A percentile compares a stretch with the other conserved stretches of the same genome.
Conservation (phyloP, 2,888 invertebrate species). For the Cremastobaeus sp. region DNA sequence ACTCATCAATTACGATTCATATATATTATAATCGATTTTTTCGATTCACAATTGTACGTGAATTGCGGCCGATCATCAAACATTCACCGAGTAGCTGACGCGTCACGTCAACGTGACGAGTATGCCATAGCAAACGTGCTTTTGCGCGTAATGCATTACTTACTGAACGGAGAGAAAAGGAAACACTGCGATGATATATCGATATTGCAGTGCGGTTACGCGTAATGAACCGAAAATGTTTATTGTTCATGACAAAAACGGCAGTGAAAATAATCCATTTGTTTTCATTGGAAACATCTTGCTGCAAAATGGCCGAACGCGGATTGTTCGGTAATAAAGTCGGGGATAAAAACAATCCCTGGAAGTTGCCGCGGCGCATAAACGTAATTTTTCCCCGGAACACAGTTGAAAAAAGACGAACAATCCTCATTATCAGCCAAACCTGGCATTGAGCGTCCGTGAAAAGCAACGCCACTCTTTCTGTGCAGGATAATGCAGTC, state of each 20-base stretch:
- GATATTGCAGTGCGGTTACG: not conserved
- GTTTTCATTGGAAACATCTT: too few relatives aligned
- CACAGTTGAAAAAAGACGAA: not conserved
- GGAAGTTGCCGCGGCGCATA: not conserved
- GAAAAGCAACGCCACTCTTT: slow-evolving; percentile 26
- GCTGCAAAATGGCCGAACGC: too few relatives aligned
- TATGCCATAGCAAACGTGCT: slow-evolving; percentile 31
- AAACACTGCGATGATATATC: not conserved
- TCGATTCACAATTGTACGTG: slow-evolving; percentile 10
- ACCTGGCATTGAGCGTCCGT: slow-evolving; percentile 18
- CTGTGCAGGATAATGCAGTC: slow-evolving; percentile 23
- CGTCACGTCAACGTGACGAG: slow-evolving; percentile 33
- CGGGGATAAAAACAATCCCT: slow-evolving; percentile 1
- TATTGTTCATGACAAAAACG: too few relatives aligned
- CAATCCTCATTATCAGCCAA: slow-evolving; percentile 25
- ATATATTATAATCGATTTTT: slow-evolving; percentile 11
- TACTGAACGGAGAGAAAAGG: slow-evolving; percentile 9
- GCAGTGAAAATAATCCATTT: too few relatives aligned
- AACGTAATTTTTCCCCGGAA: slow-evolving; percentile 30
- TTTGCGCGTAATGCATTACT: slow-evolving; percentile 26
- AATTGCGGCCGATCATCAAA: slow-evolving; percentile 37
- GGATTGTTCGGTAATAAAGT: too few relatives aligned
- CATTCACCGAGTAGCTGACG: slow-evolving; percentile 31
- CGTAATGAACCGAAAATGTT: not conserved
- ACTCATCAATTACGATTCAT: slow-evolving; percentile 20